Evolutionary conservation across 2,888 invertebrate genomes (phyloP), one percentile per base, ranked within the genome.

Genomic region (Yponomeuta cagnagella): DNA sequence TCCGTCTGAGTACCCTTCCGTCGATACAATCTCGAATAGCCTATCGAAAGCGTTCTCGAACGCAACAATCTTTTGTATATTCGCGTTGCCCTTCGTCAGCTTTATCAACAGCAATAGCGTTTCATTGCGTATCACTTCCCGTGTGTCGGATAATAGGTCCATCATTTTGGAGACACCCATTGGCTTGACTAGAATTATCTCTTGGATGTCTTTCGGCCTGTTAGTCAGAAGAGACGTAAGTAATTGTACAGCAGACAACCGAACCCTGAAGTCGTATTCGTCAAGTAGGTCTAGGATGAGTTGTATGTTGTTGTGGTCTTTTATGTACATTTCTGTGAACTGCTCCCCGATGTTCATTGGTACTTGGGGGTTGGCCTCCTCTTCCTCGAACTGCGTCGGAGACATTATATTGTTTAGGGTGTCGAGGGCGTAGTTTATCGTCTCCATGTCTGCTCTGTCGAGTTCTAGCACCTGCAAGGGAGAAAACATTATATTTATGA

Each of bases 21-120:
- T 96, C 2, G 93, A 94, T 12, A 99, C 96, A 10, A 99, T 98
- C 83, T 98, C 98, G 77, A 99, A 96, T 48, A 99, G 92, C 75
- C 97, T 94, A 86, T 99, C 99, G 82, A 99, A 99, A 0, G 98
- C 98, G 89, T 99, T 99, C 86, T 99, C 99, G 85, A 99, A 99
- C 0, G 99, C 99, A 0, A 99, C 98, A 79, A 99, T 99, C 90
- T 99, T 99, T 86, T 99, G 99, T 78, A 99, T 98, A 85, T 98
- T 99, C 0, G 98, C 97, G 90, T 99, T 99, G 15, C 96, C 96
- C 79, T 93, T 96, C 0, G 99, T 99, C 77, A 99, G 88, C 79
- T 98, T 97, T 74, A 97, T 97, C 0, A 99, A 93, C 69, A 99
- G 90, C 6, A 99, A 88, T 10, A 99, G 89, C 0, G 98, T 97